Base-by-base conservation (phyloP, 2,888 invertebrate genomes). In the Punctoribates punctum region DNA sequence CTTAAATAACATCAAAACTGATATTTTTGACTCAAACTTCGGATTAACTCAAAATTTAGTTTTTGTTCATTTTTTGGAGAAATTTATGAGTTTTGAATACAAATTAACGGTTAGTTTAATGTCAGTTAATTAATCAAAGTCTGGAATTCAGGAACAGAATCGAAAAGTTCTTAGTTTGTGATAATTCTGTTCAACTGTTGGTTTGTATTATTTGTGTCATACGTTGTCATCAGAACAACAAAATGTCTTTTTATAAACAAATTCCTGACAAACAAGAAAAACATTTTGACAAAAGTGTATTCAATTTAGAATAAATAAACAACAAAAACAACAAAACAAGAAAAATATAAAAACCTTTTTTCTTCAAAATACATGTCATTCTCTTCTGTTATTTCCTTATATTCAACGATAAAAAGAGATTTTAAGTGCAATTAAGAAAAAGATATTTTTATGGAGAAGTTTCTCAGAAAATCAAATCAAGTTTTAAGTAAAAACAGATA, bases 311-410 rank as follows among this genome's bases (percentile, higher is more conserved):
- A 42, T 42, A 42, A 42, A 42, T 42, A 42, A 42, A 42, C 42
- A 42, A 42, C 42, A 42, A 42, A 20, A 51, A 51, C 51, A n/a
- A 20, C n/a, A 51, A 51, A 20, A 51, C n/a, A n/a, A n/a, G 51
- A 20, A 51, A n/a, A 51, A n/a, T 9, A 1, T n/a, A 20, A 4
- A 51, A 51, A 6, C 42, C 48, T 51, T 51, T 51, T 51, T 51
- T n/a, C 51, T 51, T 51, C 5, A 5, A 17, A 20, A 51, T 51
- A 20, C n/a, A 51, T 51, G 51, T 51, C 51, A 20, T 51, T 51
- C 51, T 51, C 51, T 51, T 51, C n/a, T 42, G 42, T 42, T 51
- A 51, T 51, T 51, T 51, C 51, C 51, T 51, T 51, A 51, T 51
- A 51, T 51, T 51, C 51, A 51, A 5, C n/a, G 51, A 51, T 51